Percentiles rank a stretch among this genome's conserved stretches.
phyloP scores from a whole-genome alignment of 2,113 vertebrate species.

The Erythrolamprus reginae region DNA sequence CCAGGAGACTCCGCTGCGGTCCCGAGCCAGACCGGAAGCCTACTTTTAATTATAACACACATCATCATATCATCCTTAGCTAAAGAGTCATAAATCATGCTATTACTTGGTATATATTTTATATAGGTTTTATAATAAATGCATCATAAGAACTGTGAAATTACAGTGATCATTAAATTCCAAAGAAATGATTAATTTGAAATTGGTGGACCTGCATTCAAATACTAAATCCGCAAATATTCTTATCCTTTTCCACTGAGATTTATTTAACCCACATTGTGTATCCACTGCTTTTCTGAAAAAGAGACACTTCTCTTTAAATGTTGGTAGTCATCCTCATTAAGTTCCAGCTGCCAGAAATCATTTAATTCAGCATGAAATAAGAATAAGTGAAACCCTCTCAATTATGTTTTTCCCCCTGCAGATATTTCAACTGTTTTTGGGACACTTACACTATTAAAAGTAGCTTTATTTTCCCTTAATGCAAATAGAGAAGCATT shows the following conservation, averaged over 20 bases:
- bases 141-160: neutral
- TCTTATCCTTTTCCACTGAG: neutral
- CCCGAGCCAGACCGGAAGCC: too few species aligned
- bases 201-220: neutral
- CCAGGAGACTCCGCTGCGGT: too few species aligned
- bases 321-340: neutral
- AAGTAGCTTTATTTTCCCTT: neutral
- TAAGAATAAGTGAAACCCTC: neutral
- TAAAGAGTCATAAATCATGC: neutral
- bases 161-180: neutral
- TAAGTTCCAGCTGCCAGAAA: neutral
- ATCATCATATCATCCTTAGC: neutral
- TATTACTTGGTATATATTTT: neutral
- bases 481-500: neutral
- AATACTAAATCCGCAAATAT: neutral
- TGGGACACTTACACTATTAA: neutral
- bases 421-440: neutral
- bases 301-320: neutral
- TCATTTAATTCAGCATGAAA: neutral
- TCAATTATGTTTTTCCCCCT: neutral
- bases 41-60: neutral
- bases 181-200: neutral
- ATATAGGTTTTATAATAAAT: neutral
- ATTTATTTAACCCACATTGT: accelerated
- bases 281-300: accelerated